Conservation (phyloP, 2,888 invertebrate genomes). For the Bombylius discolor region DNA sequence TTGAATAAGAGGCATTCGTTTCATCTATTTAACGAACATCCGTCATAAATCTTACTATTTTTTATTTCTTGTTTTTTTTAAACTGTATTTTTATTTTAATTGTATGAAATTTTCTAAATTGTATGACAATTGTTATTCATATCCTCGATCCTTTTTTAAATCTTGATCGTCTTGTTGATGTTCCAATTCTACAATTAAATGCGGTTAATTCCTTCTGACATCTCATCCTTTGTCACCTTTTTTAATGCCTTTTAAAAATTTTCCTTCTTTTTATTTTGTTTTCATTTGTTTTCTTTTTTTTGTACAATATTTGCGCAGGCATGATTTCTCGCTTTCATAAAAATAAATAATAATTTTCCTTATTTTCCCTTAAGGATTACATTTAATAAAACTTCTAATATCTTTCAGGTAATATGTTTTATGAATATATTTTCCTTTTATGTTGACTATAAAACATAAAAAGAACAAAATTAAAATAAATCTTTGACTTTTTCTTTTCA, state of each 20-base stretch:
- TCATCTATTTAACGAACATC: no score
- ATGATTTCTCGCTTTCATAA: background rate
- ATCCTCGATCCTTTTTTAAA: background rate
- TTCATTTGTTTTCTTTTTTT: background rate
- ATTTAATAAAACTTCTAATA: no score
- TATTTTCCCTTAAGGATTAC: background rate
- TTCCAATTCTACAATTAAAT: conserved; percentile 1
- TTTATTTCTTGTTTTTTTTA: no score
- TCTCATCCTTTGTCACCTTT: conserved; percentile 1
- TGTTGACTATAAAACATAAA: no score
- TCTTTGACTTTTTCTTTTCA: background rate
- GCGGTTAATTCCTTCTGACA: conserved; percentile 3
- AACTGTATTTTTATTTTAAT: no score
- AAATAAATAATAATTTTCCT: background rate
- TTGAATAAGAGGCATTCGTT: no score
- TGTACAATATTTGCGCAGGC: background rate
- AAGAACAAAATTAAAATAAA: no score
- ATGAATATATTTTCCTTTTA: no score
- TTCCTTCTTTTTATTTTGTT: background rate
- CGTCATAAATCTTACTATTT: no score
- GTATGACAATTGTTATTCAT: no score
- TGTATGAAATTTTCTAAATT: no score
- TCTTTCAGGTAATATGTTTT: no score
- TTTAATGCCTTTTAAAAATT: background rate
- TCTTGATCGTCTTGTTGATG: background rate